Evolutionary conservation across 2,113 vertebrate genomes (phyloP), one percentile per base, ranked within the genome.

Genomic region (Rhinoptilus africanus): DNA sequence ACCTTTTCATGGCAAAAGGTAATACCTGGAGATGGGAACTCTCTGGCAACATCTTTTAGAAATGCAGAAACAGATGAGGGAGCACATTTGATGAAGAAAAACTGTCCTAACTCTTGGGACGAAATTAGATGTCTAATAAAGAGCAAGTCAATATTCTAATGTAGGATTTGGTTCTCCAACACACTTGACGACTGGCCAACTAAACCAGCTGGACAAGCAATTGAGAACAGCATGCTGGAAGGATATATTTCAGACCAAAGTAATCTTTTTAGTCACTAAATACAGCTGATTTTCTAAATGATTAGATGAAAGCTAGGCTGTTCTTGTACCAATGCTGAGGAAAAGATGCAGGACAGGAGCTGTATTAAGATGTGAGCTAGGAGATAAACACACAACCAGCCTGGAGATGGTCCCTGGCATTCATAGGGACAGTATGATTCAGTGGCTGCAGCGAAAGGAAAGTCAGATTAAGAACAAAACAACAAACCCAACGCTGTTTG

Each of bases 211-310:
- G 94, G 95, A 94, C 91, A 94, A 94, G 81, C 89, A 95, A 45
- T 21, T 41, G 23, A 76, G 92, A 95, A 69, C 89, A 91, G 94
- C 96, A 95, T 82, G 69, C 92, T 89, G 91, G 81, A 95, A 93
- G 89, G 91, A 95, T 91, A 17, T 82, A 73, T 79, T 95, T 95
- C 92, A 95, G 94, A 92, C 57, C 81, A 47, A 80, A 94, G 63
- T 77, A 87, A 97, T 95, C 92, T 91, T 85, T 95, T 91, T 45
- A 96, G 95, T 69, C 91, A 53, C 75, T 95, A 85, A 92, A 92
- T 93, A 94, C 92, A 96, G 84, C 86, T 92, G 96, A 93, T 95
- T 94, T 97, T 91, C 92, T 85, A 56, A 95, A 72, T 34, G 73
- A 89, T 87, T 66, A 79, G 73, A 73, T 0, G 9, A 80, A 78